phyloP scores from a whole-genome alignment of 2,888 invertebrate species.

The Plebejus argus region DNA sequence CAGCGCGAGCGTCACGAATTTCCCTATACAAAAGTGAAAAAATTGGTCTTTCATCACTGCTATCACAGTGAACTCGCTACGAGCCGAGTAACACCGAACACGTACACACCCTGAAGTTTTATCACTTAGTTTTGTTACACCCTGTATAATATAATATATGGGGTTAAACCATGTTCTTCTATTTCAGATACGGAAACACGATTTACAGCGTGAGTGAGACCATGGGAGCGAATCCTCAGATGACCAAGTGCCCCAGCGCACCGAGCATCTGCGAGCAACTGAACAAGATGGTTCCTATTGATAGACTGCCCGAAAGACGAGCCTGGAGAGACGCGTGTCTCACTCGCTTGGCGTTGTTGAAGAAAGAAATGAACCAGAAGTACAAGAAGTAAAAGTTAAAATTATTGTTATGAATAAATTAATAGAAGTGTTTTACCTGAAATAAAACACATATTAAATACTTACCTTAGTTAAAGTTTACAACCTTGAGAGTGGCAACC shows the following conservation, averaged over 20 bases:
- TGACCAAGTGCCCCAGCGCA: slow-evolving; percentile 83
- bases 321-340: slow-evolving; percentile 92
- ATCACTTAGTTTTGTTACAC: too few species aligned
- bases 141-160: too few species aligned
- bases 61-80: too few species aligned
- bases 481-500: too few species aligned
- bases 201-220: slow-evolving; percentile 84
- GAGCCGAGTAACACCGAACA: too few species aligned
- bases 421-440: too few species aligned
- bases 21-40: too few species aligned
- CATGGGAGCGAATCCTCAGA: slow-evolving; percentile 87
- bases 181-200: slow-evolving; percentile 78
- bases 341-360: slow-evolving; percentile 89
- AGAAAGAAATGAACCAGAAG: slow-evolving; percentile 84
- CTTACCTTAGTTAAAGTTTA: too few species aligned
- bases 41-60: too few species aligned
- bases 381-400: slow-evolving; percentile 49
- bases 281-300: slow-evolving; percentile 86
- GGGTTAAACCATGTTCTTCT: neutral
- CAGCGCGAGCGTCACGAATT: too few species aligned
- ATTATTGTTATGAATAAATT: neutral
- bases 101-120: too few species aligned
- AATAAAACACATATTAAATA: too few species aligned
- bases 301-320: slow-evolving; percentile 86
- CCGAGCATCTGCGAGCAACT: slow-evolving; percentile 86